Evolutionary conservation across 2,888 invertebrate species (phyloP).

Genomic region (Cryptops parisi): DNA sequence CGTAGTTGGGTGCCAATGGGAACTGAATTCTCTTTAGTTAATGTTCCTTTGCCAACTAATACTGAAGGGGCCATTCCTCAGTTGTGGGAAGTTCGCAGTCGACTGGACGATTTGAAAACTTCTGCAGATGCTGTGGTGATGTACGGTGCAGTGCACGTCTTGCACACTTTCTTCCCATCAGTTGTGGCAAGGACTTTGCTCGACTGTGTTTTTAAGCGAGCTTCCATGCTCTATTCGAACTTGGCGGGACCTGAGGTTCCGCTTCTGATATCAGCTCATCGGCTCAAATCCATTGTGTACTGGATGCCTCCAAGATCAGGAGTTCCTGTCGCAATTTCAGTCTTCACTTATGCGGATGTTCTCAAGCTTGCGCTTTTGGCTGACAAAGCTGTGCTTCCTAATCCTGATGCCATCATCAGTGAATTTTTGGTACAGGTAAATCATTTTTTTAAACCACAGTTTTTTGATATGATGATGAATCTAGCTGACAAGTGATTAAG

Average conservation of each 20-base stretch:
- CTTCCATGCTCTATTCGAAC: constrained; percentile 33
- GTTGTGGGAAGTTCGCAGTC: constrained; percentile 40
- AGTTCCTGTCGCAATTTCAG: constrained; percentile 37
- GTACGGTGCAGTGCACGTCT: constrained; percentile 35
- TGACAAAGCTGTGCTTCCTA: constrained; percentile 31
- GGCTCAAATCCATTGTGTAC: constrained; percentile 29
- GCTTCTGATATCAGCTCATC: constrained; percentile 32
- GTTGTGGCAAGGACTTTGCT: constrained; percentile 27
- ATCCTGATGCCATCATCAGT: constrained; percentile 30
- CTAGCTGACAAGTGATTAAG: background rate
- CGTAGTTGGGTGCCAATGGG: constrained; percentile 25
- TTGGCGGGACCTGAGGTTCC: constrained; percentile 37
- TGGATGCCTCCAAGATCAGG: constrained; percentile 37
- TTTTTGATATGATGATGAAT: background rate
- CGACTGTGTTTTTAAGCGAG: constrained; percentile 24
- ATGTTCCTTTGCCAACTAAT: constrained; percentile 37
- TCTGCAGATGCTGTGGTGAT: constrained; percentile 39
- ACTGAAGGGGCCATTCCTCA: constrained; percentile 43
- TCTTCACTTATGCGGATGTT: constrained; percentile 39
- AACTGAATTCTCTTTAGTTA: constrained; percentile 30
- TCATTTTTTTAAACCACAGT: background rate
- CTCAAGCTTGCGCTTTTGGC: constrained; percentile 38
- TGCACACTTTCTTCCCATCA: constrained; percentile 32
- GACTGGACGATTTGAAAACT: constrained; percentile 36
- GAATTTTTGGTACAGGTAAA: constrained; percentile 31